Percentiles rank a stretch among this genome's conserved stretches.
Evolutionary conservation across 2,888 invertebrate species (phyloP).

Genomic region (Protonemura montana): DNA sequence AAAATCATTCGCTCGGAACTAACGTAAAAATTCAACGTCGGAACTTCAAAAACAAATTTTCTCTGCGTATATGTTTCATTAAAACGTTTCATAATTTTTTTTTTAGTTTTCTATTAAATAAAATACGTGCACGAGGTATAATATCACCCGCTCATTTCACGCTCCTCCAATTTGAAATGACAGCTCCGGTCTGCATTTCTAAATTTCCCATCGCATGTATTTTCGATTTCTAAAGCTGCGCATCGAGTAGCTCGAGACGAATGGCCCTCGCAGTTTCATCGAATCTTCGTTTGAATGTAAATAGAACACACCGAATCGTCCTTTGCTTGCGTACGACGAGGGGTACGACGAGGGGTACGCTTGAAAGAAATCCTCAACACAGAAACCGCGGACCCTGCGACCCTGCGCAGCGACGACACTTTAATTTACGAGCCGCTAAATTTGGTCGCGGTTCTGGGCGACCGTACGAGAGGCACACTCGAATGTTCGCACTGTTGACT

Average conservation of each 20-base stretch:
- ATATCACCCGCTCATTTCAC: background rate
- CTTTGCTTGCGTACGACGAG: background rate
- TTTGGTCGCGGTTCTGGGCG: background rate
- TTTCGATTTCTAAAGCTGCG: background rate
- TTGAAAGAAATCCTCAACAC: slow-evolving; percentile 9
- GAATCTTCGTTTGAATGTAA: background rate
- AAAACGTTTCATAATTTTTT: background rate
- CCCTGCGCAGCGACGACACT: background rate
- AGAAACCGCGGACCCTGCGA: background rate
- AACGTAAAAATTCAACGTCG: too few relatives aligned
- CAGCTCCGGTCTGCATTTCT: background rate
- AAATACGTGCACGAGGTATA: background rate
- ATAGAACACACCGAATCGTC: background rate
- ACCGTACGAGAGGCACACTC: background rate
- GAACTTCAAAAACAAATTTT: background rate
- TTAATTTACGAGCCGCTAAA: slow-evolving; percentile 30
- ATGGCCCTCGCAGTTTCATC: background rate
- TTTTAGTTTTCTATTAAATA: background rate
- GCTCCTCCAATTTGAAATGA: background rate
- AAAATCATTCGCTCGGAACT: background rate
- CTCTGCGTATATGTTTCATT: background rate
- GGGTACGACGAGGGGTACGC: background rate
- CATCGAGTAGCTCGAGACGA: background rate
- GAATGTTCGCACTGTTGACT: slow-evolving; percentile 10
- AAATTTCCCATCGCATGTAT: background rate